These are phyloP conservation scores for Drosophila ercepeae DNA, from an alignment of 1,140 invertebrate species.

Conservation along the genomic window DNA sequence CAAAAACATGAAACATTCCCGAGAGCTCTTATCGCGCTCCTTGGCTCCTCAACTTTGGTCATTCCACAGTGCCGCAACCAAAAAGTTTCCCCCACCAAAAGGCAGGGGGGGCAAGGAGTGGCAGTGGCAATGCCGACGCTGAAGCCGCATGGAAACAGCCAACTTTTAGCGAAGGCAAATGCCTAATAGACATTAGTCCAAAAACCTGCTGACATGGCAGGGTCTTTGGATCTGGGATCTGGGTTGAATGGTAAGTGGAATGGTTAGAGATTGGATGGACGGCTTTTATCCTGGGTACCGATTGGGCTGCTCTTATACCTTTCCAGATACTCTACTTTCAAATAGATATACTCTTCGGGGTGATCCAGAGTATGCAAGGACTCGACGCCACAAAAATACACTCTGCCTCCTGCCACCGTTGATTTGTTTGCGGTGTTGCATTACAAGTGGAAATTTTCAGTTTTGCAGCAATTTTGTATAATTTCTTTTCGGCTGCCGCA, in stretches of 20 bases:
- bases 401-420: neutral
- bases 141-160: neutral
- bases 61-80: conserved; percentile 30
- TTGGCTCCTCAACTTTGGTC: conserved; percentile 42
- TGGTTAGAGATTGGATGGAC: neutral
- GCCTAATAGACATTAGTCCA: conserved; percentile 51
- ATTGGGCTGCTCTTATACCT: neutral
- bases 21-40: conserved; percentile 53
- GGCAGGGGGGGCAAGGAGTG: neutral
- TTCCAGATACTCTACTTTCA: neutral
- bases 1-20: conserved; percentile 55
- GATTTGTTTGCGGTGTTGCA: conserved; percentile 58
- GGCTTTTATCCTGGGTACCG: neutral
- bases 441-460: conserved; percentile 71
- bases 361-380: conserved; percentile 10
- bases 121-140: neutral
- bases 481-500: conserved; percentile 67
- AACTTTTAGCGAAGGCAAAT: conserved; percentile 38
- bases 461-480: conserved; percentile 74
- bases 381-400: neutral
- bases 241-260: neutral
- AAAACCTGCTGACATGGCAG: conserved; percentile 32
- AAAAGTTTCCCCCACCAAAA: conserved; percentile 12
- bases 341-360: too few species aligned
- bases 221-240: neutral